Evolutionary conservation across 2,113 vertebrate genomes (phyloP).

Genomic region (Pollachius pollachius): DNA sequence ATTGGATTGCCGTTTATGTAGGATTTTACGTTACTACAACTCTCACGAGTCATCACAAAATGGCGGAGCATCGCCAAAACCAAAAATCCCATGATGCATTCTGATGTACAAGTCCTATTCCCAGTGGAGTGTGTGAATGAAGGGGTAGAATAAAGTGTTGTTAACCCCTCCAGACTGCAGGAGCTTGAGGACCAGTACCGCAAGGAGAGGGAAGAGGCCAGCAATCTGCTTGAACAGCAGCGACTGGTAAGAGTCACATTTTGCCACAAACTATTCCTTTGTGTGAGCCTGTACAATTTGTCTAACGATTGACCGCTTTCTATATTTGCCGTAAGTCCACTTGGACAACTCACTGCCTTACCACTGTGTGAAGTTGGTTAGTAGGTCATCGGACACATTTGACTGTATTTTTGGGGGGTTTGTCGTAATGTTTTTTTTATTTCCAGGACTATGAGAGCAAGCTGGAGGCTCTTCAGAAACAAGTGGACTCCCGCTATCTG

Average conservation of each 20-base stretch:
- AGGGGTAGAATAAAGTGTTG: neutral
- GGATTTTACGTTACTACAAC: neutral
- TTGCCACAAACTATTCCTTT: neutral
- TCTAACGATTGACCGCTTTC: neutral
- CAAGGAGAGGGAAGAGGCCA: constrained; percentile 92
- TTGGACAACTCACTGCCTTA: neutral
- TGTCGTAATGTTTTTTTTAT: neutral
- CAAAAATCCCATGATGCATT: too few relatives aligned
- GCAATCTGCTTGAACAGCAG: constrained; percentile 95
- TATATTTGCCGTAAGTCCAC: neutral
- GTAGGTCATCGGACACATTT: neutral
- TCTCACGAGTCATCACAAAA: neutral
- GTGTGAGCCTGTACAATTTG: neutral
- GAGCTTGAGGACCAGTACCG: constrained; percentile 96
- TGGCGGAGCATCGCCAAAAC: neutral
- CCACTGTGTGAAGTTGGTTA: neutral
- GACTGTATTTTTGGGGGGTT: neutral
- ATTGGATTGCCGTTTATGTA: too few relatives aligned
- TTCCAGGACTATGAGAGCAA: constrained; percentile 96
- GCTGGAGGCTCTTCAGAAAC: constrained; percentile 91
- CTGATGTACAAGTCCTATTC: neutral
- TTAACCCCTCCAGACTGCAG: constrained; percentile 79
- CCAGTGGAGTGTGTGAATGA: neutral
- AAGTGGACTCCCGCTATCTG: constrained; percentile 89
- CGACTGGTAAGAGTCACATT: constrained; percentile 81